A percentile compares a stretch with the other conserved stretches of the same genome.
Evolutionary conservation across 2,888 invertebrate species (phyloP).

Genomic region (Lycia hirtaria): DNA sequence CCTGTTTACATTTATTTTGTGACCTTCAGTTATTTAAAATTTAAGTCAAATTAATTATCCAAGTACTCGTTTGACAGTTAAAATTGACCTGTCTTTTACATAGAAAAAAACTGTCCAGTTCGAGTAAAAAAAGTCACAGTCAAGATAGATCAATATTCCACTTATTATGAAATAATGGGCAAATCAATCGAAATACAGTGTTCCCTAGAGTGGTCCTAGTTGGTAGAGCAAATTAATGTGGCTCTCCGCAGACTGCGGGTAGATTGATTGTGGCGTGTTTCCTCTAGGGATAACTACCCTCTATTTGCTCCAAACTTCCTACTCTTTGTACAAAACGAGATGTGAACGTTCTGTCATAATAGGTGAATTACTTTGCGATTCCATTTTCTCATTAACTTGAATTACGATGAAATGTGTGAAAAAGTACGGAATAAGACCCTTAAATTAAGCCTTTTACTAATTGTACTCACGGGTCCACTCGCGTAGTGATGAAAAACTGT

Average conservation of each 20-base stretch:
- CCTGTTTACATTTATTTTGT: no score
- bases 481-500: no score
- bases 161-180: not conserved
- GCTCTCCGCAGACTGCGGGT: not conserved
- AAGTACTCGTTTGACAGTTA: no score
- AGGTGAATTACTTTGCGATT: not conserved
- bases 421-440: no score
- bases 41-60: no score
- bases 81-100: no score
- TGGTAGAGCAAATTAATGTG: constrained; percentile 12
- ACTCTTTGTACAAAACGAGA: not conserved
- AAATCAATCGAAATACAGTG: constrained; percentile 7
- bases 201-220: not conserved
- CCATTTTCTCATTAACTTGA: no score
- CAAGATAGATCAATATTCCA: not conserved
- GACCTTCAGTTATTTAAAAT: no score
- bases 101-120: no score
- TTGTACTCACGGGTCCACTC: no score
- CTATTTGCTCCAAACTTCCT: constrained; percentile 1
- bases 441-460: no score
- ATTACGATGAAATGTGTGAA: not conserved
- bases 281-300: constrained; percentile 37
- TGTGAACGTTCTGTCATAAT: not conserved
- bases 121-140: no score
- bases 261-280: constrained; percentile 24